Evolutionary conservation across 2,888 invertebrate genomes (phyloP), one percentile per base, ranked within the genome.

Genomic region (Gasteruption jaculator): DNA sequence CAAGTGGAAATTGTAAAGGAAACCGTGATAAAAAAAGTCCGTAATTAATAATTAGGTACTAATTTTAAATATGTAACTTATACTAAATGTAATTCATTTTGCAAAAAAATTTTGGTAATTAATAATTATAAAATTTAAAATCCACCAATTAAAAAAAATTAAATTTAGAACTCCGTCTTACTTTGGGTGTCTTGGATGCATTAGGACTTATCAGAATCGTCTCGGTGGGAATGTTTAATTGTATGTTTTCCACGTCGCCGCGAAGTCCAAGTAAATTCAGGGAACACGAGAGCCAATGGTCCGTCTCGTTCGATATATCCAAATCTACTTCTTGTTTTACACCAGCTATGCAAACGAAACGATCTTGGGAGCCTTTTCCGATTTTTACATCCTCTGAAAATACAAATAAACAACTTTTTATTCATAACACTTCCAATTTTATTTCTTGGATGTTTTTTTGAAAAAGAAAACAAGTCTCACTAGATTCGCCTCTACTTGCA

Each of bases 271-370:
- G 44, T 21, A 65, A 41, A n/a, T 43, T 57, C 20, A 61, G 41
- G 4, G 52, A 48, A 41, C 63, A 65, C 19, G 59, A 52, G 21
- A 70, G 56, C 69, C 70, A 70, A 29, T 60, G 51, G 25, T 61
- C 60, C 22, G 67, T 60, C 27, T 56, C 58, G 36, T 70, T 70
- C n/a, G 48, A 34, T 5, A 70, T 46, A 45, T 68, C 64, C 5
- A 70, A 54, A 30, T 62, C 60, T 1, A 59, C 53, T 40, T 64
- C 61, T 34, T 57, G 57, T 2, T 54, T 46, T 21, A 68, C 54
- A 11, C 63, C 65, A 7, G 68, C 56, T 10, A 69, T 48, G 34
- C 69, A 69, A 11, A 53, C 60, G 21, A 61, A 65, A 5, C 65
- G 44, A 35, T 67, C 61, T 30, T 66, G 60, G 1, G 64, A 57